Evolutionary conservation across 2,888 invertebrate genomes (phyloP), one percentile per base, ranked within the genome.

Genomic region (Ischnus inquisitorius): DNA sequence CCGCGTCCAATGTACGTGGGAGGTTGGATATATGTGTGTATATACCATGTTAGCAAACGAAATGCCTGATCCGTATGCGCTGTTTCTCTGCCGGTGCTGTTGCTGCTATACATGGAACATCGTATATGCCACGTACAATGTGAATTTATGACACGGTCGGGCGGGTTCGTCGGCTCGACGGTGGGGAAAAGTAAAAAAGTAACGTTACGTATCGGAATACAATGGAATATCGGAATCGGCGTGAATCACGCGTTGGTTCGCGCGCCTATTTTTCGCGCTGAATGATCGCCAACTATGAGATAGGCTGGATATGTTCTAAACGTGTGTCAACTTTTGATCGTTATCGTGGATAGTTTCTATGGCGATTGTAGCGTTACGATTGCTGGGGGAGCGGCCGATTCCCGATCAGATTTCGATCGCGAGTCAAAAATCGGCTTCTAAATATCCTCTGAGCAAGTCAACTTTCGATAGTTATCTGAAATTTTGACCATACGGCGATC

Each of bases 231-330:
- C 39, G 64, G 64, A 41, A 43, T 74, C 54, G 74, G 46, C 71
- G 75, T 82, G 84, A 84, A 84, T 82, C 82, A 82, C 64, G 78
- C 74, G 41, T 60, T 60, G 57, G 68, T 77, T 77, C 68, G 28
- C 68, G 67, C 68, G 64, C 76, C 72, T 84, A 34, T 4, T 84
- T 78, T 82, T n/a, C 84, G 67, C 77, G 64, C 78, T 64, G 48
- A 74, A 84, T 74, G 84, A 84, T 84, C 69, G 41, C 71, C 68
- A 81, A 77, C 71, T 60, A 34, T 46, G 46, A 41, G 65, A 65
- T 65, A 65, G 16, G 34, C 19, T 14, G 12, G 2, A 25, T 25
- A 28, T 60, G 6, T 14, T 5, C 6, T 34, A 34, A 60, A 5
- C 4, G 25, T 25, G 60, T 2, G 28, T n/a, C 28, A 14, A 5